Evolutionary conservation across 2,888 invertebrate genomes (phyloP).

Genomic region (Orthosia gracilis): DNA sequence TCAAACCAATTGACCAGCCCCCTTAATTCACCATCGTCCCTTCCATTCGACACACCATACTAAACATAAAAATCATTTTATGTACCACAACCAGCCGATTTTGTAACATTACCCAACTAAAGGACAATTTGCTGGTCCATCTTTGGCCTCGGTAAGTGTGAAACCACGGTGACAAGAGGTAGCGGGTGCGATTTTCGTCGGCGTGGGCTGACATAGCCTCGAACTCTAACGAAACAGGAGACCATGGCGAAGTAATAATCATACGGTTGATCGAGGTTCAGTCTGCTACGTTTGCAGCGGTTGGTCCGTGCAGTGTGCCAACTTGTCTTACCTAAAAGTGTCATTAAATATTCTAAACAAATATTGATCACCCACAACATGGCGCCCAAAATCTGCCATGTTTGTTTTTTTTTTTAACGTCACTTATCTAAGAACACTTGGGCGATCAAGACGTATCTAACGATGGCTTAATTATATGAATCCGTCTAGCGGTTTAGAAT

Average conservation of each 20-base stretch:
- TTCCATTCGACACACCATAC: slow-evolving; percentile 36
- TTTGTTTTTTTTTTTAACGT: too few relatives aligned
- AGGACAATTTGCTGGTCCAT: slow-evolving; percentile 58
- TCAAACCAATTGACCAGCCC: slow-evolving; percentile 33
- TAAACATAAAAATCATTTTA: slow-evolving; percentile 54
- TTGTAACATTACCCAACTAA: slow-evolving; percentile 32
- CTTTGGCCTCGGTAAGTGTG: slow-evolving; percentile 24
- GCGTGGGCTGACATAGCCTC: too few relatives aligned
- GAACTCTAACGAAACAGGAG: too few relatives aligned
- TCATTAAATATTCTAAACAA: too few relatives aligned
- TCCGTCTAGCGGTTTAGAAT: too few relatives aligned
- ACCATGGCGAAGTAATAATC: not conserved
- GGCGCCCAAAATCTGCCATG: too few relatives aligned
- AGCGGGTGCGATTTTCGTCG: slow-evolving; percentile 6
- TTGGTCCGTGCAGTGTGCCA: not conserved
- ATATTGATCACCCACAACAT: too few relatives aligned
- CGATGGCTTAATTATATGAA: too few relatives aligned
- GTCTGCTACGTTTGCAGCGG: not conserved
- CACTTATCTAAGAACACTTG: too few relatives aligned
- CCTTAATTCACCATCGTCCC: slow-evolving; percentile 15
- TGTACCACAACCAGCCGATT: slow-evolving; percentile 50
- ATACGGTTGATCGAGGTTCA: not conserved
- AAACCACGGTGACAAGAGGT: not conserved
- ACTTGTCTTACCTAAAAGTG: not conserved
- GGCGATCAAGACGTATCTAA: too few relatives aligned